phyloP scores from a whole-genome alignment of 2,888 invertebrate genomes.

The Eupithecia insigniata region DNA sequence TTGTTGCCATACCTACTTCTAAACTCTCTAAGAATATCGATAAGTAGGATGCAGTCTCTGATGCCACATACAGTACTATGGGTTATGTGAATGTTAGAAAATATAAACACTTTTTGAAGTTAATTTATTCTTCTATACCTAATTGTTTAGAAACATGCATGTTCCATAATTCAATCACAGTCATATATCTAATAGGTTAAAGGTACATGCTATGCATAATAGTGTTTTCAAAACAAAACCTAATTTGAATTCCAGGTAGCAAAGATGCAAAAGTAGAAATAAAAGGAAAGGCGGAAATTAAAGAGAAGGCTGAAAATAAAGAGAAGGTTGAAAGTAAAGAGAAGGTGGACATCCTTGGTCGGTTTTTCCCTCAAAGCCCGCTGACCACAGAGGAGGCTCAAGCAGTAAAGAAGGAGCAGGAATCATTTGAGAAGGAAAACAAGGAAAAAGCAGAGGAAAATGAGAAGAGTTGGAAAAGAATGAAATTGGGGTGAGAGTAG shows the following conservation, averaged over 20 bases:
- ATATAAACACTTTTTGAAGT: background rate
- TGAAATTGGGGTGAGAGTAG: slow-evolving; percentile 86
- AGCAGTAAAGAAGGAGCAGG: slow-evolving; percentile 82
- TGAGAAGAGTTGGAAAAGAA: slow-evolving; percentile 88
- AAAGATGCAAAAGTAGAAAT: slow-evolving; percentile 49
- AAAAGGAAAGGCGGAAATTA: too few relatives aligned
- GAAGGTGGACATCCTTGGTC: slow-evolving; percentile 80
- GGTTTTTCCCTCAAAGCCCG: slow-evolving; percentile 84
- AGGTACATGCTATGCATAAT: background rate
- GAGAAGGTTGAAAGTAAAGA: slow-evolving; percentile 68
- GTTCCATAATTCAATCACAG: background rate
- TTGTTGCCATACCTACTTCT: background rate
- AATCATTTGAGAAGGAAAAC: slow-evolving; percentile 81
- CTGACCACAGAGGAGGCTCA: slow-evolving; percentile 69
- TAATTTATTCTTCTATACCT: background rate
- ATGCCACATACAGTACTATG: background rate
- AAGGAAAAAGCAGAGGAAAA: slow-evolving; percentile 85
- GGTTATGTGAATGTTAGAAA: background rate
- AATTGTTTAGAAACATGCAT: background rate
- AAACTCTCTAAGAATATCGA: background rate
- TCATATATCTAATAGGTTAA: background rate
- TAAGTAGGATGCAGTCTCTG: background rate
- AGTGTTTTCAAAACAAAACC: background rate
- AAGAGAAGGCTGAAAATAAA: too few relatives aligned
- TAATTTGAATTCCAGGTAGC: slow-evolving; percentile 20